Conservation (phyloP, 2,113 vertebrate genomes). For the Oxyruncus cristatus region DNA sequence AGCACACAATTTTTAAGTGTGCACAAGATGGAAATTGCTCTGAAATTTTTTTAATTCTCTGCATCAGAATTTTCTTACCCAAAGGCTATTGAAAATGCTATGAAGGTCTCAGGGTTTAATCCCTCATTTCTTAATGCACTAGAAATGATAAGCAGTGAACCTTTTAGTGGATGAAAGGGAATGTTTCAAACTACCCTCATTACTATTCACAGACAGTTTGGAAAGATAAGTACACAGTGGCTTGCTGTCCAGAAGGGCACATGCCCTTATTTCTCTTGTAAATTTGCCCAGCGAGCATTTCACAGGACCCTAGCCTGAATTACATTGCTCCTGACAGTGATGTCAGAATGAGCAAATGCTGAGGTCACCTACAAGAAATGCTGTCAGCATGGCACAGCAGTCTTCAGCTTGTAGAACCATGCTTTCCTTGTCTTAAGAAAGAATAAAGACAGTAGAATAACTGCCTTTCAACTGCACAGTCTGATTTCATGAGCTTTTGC, state of each 20-base stretch:
- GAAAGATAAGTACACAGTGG: not conserved
- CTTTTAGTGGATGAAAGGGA: not conserved
- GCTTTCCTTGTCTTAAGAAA: not conserved
- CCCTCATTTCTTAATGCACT: not conserved
- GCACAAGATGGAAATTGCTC: not conserved
- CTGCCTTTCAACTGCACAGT: not conserved
- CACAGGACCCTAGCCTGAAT: not conserved
- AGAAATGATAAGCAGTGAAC: not conserved
- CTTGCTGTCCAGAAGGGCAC: not conserved
- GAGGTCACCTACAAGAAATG: not conserved
- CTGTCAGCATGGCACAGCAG: not conserved
- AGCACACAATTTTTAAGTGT: not conserved
- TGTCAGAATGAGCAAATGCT: constrained; percentile 25
- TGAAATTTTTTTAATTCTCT: not conserved
- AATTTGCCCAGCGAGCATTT: not conserved
- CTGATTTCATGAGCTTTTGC: not conserved
- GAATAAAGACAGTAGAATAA: not conserved
- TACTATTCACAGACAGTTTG: not conserved
- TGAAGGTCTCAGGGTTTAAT: not conserved
- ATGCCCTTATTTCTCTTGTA: not conserved
- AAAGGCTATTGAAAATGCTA: not conserved
- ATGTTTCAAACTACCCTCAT: not conserved
- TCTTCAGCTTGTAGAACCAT: not conserved
- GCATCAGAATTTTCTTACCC: not conserved
- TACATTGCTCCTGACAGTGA: constrained; percentile 6